Conservation (phyloP, 2,797 vertebrate species). For the Lepus oiostolus region DNA sequence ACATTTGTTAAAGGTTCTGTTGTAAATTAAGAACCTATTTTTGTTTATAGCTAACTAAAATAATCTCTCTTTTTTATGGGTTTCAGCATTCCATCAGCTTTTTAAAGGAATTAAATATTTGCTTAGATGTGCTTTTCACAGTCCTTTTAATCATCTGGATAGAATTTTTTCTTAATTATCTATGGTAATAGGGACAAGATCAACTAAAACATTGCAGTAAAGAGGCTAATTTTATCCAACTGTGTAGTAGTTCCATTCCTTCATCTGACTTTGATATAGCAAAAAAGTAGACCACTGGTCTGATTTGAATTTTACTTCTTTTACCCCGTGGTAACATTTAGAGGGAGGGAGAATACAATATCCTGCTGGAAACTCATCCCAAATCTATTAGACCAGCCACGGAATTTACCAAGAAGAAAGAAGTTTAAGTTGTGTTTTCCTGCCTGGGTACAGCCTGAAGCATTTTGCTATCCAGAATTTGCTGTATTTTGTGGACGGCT, state of each 20-base stretch:
- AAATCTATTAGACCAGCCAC: neutral
- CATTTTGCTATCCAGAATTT: neutral
- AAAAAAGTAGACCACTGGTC: neutral
- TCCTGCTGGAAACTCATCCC: conserved; percentile 2
- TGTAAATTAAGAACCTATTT: conserved; percentile 8
- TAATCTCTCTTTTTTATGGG: neutral
- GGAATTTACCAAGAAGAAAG: conserved; percentile 29
- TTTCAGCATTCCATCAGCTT: neutral
- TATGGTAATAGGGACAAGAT: neutral
- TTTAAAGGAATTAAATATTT: conserved; percentile 58
- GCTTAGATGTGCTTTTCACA: neutral
- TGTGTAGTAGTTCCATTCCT: neutral
- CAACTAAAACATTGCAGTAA: neutral
- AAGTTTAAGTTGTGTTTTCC: neutral
- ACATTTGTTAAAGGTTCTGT: neutral
- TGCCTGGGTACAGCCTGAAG: neutral
- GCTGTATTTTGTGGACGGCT: neutral
- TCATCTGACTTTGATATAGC: conserved; percentile 15
- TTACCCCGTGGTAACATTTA: neutral
- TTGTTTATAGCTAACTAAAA: conserved; percentile 26
- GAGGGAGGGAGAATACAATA: neutral
- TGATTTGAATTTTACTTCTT: conserved; percentile 49
- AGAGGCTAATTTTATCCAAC: conserved; percentile 37
- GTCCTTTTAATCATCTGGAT: conserved; percentile 3
- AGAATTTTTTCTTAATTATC: conserved; percentile 41